Evolutionary conservation across 2,113 vertebrate species (phyloP).

Genomic region (Saccopteryx leptura): DNA sequence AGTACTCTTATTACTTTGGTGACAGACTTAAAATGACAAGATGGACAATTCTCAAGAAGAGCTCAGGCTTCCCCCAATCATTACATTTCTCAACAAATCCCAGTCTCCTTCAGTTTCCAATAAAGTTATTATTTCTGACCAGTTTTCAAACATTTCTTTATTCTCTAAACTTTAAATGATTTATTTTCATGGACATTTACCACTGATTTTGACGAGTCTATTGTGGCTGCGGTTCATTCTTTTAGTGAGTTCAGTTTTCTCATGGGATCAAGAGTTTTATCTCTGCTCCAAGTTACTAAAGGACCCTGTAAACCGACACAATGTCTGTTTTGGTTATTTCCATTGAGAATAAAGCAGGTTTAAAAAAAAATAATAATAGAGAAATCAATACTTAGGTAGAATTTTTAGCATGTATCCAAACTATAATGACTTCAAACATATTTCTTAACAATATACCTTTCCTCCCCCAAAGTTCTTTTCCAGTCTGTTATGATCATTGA

Average conservation of each 20-base stretch:
- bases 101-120: slow-evolving; percentile 7
- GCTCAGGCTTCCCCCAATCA: neutral
- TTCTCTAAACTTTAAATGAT: slow-evolving; percentile 48
- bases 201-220: neutral
- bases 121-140: slow-evolving; percentile 36
- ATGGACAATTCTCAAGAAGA: neutral
- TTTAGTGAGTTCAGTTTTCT: neutral
- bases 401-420: neutral
- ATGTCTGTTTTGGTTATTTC: neutral
- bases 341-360: neutral
- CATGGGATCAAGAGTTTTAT: neutral
- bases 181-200: slow-evolving; percentile 44
- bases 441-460: neutral
- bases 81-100: slow-evolving; percentile 30
- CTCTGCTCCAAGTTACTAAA: neutral
- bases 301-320: neutral
- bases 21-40: neutral
- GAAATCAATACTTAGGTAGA: neutral
- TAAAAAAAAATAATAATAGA: neutral
- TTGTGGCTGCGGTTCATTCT: slow-evolving; percentile 17
- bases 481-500: neutral
- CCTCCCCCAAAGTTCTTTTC: neutral
- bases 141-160: neutral
- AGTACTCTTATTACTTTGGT: neutral
- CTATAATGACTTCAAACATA: neutral